Conservation (phyloP, 2,888 invertebrate genomes). For the Blera fallax region DNA sequence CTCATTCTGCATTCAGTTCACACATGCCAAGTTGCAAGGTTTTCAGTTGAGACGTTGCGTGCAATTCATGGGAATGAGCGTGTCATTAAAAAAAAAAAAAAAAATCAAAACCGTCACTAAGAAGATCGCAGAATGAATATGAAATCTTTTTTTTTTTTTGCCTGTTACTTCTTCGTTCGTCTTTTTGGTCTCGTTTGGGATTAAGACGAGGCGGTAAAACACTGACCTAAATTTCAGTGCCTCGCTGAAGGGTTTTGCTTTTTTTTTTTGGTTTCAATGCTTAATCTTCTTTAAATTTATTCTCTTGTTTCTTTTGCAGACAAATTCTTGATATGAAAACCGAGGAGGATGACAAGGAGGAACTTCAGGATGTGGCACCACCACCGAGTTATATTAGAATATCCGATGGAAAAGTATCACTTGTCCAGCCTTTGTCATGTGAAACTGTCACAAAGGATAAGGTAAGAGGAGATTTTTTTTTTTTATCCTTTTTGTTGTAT, state of each 20-base stretch:
- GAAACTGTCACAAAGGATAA: conserved; percentile 66
- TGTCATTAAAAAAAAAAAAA: conserved; percentile 60
- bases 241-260: not conserved
- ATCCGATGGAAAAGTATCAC: conserved; percentile 73
- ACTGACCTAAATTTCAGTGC: conserved; percentile 60
- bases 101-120: conserved; percentile 41
- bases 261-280: conserved; percentile 8
- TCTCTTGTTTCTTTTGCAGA: conserved; percentile 40
- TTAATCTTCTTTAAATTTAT: conserved; percentile 16
- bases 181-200: conserved; percentile 1
- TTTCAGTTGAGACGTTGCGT: conserved; percentile 20
- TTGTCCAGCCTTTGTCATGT: conserved; percentile 68
- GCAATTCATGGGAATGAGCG: conserved; percentile 41
- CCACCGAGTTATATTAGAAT: conserved; percentile 73
- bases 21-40: conserved; percentile 55
- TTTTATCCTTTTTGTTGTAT: not conserved
- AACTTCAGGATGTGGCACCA: conserved; percentile 72
- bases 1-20: conserved; percentile 55
- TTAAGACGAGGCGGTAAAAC: conserved; percentile 49
- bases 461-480: conserved; percentile 44
- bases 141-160: conserved; percentile 31
- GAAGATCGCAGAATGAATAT: conserved; percentile 59
- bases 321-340: conserved; percentile 68
- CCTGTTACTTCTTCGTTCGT: not conserved
- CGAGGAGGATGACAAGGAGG: conserved; percentile 70